phyloP scores from a whole-genome alignment of 2,888 invertebrate species.

The Arctia plantaginis region DNA sequence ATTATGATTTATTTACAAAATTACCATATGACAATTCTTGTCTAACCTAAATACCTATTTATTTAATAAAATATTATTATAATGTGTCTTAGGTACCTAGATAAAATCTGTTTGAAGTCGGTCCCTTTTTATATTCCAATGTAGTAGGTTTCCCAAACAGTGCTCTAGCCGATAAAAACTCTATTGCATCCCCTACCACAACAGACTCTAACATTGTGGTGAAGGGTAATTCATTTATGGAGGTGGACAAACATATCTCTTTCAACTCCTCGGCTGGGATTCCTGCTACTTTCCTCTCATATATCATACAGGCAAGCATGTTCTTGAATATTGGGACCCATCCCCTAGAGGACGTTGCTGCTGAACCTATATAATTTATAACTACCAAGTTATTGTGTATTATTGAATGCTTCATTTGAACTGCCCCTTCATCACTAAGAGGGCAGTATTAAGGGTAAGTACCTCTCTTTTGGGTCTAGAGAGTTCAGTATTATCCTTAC shows the following conservation, averaged over 20 bases:
- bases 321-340: background rate
- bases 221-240: background rate
- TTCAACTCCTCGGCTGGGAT: background rate
- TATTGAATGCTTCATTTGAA: background rate
- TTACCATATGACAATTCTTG: too few relatives aligned
- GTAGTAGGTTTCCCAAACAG: background rate
- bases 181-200: background rate
- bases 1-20: too few relatives aligned
- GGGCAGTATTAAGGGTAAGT: background rate
- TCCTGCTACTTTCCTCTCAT: background rate
- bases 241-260: background rate
- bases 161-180: background rate
- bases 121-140: background rate
- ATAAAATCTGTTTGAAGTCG: too few relatives aligned
- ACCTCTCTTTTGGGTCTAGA: background rate
- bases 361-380: background rate
- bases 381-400: background rate
- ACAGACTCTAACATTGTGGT: background rate
- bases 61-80: too few relatives aligned
- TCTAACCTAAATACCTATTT: too few relatives aligned
- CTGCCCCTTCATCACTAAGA: background rate
- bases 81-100: too few relatives aligned
- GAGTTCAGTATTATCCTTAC: background rate
- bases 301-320: too few relatives aligned
- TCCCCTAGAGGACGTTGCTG: background rate